These are phyloP conservation scores for Spisula solida DNA, from an alignment of 2,888 invertebrate genomes.

Conservation along the genomic window DNA sequence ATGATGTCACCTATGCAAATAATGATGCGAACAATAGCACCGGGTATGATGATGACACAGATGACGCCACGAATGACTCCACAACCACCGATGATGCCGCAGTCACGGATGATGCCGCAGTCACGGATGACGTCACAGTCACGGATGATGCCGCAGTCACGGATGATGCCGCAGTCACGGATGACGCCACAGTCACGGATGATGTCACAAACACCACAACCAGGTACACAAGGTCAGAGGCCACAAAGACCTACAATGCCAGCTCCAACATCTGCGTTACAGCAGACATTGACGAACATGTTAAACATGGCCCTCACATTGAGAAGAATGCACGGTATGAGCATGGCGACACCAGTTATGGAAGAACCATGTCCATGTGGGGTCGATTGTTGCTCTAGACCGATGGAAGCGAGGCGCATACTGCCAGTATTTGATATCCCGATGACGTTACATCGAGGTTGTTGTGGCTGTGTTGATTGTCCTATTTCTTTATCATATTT, in stretches of 20 bases:
- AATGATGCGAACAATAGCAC: conserved; percentile 13
- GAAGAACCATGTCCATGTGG: conserved; percentile 71
- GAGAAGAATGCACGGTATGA: conserved; percentile 47
- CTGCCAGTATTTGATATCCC: conserved; percentile 65
- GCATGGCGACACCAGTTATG: conserved; percentile 45
- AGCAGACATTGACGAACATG: conserved; percentile 49
- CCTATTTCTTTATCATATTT: conserved; percentile 57
- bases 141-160: not conserved
- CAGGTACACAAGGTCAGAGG: not conserved
- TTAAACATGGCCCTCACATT: conserved; percentile 42
- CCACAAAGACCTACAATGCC: not conserved
- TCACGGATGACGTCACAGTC: not conserved
- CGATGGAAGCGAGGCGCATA: conserved; percentile 60
- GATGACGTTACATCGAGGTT: conserved; percentile 61
- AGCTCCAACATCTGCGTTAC: conserved; percentile 18
- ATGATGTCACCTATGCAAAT: conserved; percentile 28
- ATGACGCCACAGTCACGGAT: not conserved
- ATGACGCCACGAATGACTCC: conserved; percentile 11
- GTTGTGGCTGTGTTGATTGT: conserved; percentile 70
- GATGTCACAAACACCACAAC: not conserved
- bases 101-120: not conserved
- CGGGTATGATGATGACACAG: conserved; percentile 14
- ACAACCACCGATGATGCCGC: not conserved
- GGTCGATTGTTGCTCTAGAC: conserved; percentile 62
- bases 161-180: not conserved